phyloP scores from a whole-genome alignment of 2,888 invertebrate species.

The Plebejus melissa region DNA sequence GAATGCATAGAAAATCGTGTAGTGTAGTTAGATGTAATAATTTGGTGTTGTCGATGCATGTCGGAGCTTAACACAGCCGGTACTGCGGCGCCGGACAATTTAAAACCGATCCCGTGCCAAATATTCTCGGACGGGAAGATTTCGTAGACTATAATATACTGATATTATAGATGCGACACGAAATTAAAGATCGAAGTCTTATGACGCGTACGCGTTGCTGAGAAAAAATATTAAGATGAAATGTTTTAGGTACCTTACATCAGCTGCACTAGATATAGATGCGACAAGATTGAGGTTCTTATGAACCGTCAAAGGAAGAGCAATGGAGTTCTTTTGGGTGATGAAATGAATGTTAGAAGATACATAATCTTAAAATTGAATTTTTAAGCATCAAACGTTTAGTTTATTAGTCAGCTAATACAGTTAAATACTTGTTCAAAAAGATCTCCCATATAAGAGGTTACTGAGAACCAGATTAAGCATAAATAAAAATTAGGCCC shows the following conservation, averaged over 20 bases:
- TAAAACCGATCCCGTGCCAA: slow-evolving; percentile 34
- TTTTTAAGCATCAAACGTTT: not conserved
- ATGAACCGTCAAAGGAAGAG: not conserved
- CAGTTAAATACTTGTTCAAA: too few species aligned
- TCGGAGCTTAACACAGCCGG: not conserved
- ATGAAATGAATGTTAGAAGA: not conserved
- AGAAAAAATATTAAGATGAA: too few species aligned
- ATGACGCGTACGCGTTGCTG: not conserved
- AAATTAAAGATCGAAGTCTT: slow-evolving; percentile 6
- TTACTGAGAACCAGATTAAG: not conserved
- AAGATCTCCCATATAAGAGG: not conserved
- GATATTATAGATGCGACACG: not conserved
- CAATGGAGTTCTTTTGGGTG: not conserved
- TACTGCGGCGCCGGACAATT: slow-evolving; percentile 34
- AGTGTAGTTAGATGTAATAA: not conserved
- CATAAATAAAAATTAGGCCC: not conserved
- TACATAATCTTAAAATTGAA: not conserved
- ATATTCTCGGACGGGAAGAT: slow-evolving; percentile 16
- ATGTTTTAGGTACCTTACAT: too few species aligned
- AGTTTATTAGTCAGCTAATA: not conserved
- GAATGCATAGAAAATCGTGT: not conserved
- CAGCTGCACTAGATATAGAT: too few species aligned
- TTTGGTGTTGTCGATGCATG: slow-evolving; percentile 12
- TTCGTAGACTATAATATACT: not conserved
- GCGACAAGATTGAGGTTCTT: not conserved